Base-by-base conservation (phyloP, 23 tunicate genomes). In the Ciona savignyi region DNA sequence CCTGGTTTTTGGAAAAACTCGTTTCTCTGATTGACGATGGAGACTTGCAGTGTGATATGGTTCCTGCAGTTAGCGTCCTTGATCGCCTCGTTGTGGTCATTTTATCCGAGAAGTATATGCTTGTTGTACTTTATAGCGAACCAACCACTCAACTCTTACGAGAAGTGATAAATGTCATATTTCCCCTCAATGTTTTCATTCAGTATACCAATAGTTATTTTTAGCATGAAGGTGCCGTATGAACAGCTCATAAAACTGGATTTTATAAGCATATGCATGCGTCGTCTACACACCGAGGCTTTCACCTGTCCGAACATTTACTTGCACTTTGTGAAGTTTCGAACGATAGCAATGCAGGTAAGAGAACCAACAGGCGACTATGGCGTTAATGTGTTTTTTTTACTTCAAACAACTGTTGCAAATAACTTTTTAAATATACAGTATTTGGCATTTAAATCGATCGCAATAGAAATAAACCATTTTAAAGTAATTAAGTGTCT, bases 331-430 rank as follows among this genome's bases (percentile, higher is more conserved):
- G 78, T 94, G 4, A 94, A 94, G 75, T 94, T 94, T 61, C 89
- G 87, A 78, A 94, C 99, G 9, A 94, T 94, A 30, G 90, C 99
- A 3, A 94, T 94, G 99, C 99, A 94, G 90, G 99, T 81, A 61
- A 3, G 20, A 15, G n/a, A 11, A 11, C 19, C 61, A 49, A 49
- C 61, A 49, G 19, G 15, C 15, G 61, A 20, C 20, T 49, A 49
- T 49, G 15, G 20, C 15, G 61, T 49, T 11, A 11, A 11, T 49
- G 61, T 20, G 15, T 11, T 49, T 11, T 49, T 49, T 49, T 49
- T 11, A 49, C 61, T 11, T 11, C 15, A 49, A 11, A 11, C 61
- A 49, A 49, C 19, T 49, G 61, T 49, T 11, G 20, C 15, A 20
- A 20, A 15, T 49, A 49, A 49, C 15, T 11, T 20, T 49, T 11